Conservation (phyloP, 2,888 invertebrate genomes). For the Brachylomia viminalis region DNA sequence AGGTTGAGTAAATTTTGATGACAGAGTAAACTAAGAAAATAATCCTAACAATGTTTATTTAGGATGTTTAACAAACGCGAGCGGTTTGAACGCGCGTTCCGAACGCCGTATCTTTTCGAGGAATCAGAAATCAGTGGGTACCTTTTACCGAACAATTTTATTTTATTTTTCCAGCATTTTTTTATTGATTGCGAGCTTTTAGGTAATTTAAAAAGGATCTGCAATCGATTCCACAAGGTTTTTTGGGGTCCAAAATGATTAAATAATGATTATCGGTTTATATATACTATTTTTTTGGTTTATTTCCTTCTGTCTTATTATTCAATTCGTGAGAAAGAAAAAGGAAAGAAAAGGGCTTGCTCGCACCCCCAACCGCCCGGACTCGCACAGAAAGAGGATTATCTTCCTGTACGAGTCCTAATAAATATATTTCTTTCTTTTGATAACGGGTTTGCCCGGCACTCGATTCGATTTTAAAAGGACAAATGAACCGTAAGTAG, state of each 20-base stretch:
- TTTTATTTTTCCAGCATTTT: neutral
- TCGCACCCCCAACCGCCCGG: too few relatives aligned
- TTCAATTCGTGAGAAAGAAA: too few relatives aligned
- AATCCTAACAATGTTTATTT: conserved; percentile 67
- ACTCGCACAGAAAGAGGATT: too few relatives aligned
- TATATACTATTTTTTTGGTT: too few relatives aligned
- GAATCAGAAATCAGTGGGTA: neutral
- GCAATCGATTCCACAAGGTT: neutral
- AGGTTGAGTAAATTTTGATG: conserved; percentile 62
- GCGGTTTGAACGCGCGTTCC: conserved; percentile 31
- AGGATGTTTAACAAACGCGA: conserved; percentile 58
- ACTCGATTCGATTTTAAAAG: too few relatives aligned
- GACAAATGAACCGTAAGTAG: too few relatives aligned
- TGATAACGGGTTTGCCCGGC: too few relatives aligned
- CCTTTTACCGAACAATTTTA: neutral
- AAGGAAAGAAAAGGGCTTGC: too few relatives aligned
- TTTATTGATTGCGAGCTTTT: neutral
- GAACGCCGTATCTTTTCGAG: neutral
- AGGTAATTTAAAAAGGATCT: neutral
- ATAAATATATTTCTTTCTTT: too few relatives aligned
- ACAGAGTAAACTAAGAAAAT: conserved; percentile 63
- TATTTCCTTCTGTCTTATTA: too few relatives aligned
- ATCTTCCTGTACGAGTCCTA: too few relatives aligned
- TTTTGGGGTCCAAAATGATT: neutral
- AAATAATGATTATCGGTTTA: too few relatives aligned